These are phyloP conservation scores for Aptenodytes patagonicus DNA, from an alignment of 2,113 vertebrate genomes.

Conservation along the genomic window DNA sequence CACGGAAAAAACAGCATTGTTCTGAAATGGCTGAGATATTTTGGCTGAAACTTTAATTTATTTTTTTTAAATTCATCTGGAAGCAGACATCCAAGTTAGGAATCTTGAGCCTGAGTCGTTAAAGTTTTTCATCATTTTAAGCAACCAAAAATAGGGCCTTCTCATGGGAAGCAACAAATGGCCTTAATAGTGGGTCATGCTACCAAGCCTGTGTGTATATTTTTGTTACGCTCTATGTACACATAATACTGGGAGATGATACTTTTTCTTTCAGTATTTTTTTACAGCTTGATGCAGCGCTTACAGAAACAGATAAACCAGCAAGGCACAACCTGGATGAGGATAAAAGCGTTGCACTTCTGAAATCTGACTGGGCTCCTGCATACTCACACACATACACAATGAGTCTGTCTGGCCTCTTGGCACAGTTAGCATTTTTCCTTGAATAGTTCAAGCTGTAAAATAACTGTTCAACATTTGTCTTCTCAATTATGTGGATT, in stretches of 20 bases:
- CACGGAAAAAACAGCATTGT: neutral
- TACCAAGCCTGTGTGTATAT: fast-evolving
- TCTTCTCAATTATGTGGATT: conserved; percentile 68
- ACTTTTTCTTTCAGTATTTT: neutral
- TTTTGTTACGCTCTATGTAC: neutral
- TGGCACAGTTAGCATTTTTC: conserved; percentile 37
- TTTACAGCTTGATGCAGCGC: neutral
- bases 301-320: neutral
- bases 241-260: neutral
- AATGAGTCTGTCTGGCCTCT: conserved; percentile 25
- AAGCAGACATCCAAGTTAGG: neutral
- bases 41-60: neutral
- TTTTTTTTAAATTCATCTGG: neutral
- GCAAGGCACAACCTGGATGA: neutral
- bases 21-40: neutral
- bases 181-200: fast-evolving
- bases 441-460: conserved; percentile 10
- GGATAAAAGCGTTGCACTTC: neutral
- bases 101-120: neutral
- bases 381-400: neutral
- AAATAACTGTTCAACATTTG: conserved; percentile 56
- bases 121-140: neutral
- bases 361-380: neutral
- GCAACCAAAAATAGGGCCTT: neutral
- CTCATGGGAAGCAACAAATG: neutral